Percentiles rank a stretch among this genome's conserved stretches.
Conservation (phyloP, 53 echinoderm and acorn worm genomes). For the Antedon mediterranea region DNA sequence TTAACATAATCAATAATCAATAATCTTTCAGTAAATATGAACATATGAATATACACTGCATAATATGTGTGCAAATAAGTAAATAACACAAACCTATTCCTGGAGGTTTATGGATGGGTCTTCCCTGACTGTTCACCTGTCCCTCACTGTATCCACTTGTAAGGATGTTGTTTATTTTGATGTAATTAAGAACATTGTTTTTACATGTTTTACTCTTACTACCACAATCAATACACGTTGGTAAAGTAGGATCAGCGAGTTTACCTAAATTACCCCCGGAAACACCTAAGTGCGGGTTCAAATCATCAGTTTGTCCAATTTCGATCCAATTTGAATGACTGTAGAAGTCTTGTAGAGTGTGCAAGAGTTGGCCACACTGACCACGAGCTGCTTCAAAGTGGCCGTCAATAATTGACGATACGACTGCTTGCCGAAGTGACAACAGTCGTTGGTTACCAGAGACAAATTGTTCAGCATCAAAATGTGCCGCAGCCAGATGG, state of each 20-base stretch:
- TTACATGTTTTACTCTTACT: neutral
- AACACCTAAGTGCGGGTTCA: neutral
- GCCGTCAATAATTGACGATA: neutral
- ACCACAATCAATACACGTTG: neutral
- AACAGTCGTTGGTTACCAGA: neutral
- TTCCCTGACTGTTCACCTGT: neutral
- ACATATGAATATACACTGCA: too few relatives aligned
- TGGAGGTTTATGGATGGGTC: neutral
- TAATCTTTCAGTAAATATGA: too few relatives aligned
- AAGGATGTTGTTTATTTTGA: neutral
- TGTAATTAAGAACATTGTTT: neutral
- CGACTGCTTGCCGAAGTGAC: neutral
- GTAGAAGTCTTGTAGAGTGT: slow-evolving; percentile 31
- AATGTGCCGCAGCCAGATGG: neutral
- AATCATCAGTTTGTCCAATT: neutral
- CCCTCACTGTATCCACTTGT: neutral
- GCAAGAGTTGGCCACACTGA: slow-evolving; percentile 18
- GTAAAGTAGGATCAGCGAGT: neutral
- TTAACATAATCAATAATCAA: too few relatives aligned
- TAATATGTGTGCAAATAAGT: too few relatives aligned
- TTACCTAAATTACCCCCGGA: neutral
- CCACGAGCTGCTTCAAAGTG: slow-evolving; percentile 16
- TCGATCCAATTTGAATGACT: slow-evolving; percentile 42
- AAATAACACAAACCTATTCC: neutral
- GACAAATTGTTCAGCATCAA: neutral